Base-by-base conservation (phyloP, 2,797 vertebrate genomes). In the Acrossocheilus fasciatus region DNA sequence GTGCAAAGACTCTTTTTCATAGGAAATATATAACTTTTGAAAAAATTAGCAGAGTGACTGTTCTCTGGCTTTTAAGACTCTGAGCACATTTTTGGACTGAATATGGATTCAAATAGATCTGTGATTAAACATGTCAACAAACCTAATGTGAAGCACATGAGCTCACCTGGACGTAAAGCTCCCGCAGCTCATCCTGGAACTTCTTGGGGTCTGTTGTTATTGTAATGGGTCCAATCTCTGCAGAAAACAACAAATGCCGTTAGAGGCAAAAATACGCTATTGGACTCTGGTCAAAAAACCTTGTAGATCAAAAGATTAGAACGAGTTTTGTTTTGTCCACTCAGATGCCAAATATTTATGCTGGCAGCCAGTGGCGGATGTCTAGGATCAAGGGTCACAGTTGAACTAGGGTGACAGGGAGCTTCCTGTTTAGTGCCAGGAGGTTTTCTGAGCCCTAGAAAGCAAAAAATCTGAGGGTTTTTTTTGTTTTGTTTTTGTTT, bases 211-310 rank as follows among this genome's bases (percentile, higher is more conserved):
- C 98, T 81, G 98, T 99, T 85, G 98, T 99, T 93, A 99, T 97
- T n/a, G 98, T 99, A 91, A 99, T 96, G 0, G 98, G 98, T 69
- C 98, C 98, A 88, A 99, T 99, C 94, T 99, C 98, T 99, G 95
- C 66, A 91, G 79, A 83, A 86, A 66, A 87, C 66, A 89, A 92
- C 89, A 88, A 91, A 90, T 87, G 70, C 0, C 57, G 76, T 88
- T 82, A 77, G 84, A 80, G 18, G 76, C 64, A 85, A 85, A 85
- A 85, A 80, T 72, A 52, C 7, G 39, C 14, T 36, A 73, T 54
- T 73, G 77, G 54, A 85, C 59, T 7, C 39, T 20, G 50, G 84
- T 86, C 83, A 82, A 59, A 82, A 82, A 39, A 88, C 84, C 84
- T 75, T 80, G 91, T 81, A 83, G 62, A 89, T 80, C 81, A 82